A percentile compares a stretch with the other conserved stretches of the same genome.
These are phyloP conservation scores for Dinocampus coccinellae DNA, from an alignment of 2,888 invertebrate species.

Conservation along the genomic window DNA sequence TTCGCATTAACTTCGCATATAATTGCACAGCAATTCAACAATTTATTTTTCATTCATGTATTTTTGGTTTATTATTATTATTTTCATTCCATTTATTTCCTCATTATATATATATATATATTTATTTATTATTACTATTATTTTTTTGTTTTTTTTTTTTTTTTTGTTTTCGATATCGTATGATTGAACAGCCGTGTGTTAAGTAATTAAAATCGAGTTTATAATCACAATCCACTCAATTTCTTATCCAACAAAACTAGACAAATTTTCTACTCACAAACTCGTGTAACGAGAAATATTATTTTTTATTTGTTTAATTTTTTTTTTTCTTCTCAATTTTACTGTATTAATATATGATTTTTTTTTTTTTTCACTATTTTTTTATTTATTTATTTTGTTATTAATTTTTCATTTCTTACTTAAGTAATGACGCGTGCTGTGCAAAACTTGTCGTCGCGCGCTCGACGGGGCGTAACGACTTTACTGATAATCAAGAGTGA, in stretches of 20 bases:
- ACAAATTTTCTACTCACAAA: neutral
- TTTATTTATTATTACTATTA: no score
- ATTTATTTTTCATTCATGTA: slow-evolving; percentile 7
- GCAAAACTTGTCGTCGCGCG: slow-evolving; percentile 49
- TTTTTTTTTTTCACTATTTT: neutral
- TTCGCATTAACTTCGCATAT: slow-evolving; percentile 32
- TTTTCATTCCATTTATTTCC: neutral
- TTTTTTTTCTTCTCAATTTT: neutral
- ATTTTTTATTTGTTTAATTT: neutral
- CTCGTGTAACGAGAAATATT: neutral
- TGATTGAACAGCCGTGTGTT: neutral
- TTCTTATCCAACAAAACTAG: neutral
- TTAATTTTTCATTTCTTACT: slow-evolving; percentile 29
- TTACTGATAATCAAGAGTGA: slow-evolving; percentile 59
- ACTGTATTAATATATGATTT: no score
- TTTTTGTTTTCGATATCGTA: no score
- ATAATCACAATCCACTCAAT: neutral
- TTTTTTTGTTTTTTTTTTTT: no score
- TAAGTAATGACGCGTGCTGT: slow-evolving; percentile 28
- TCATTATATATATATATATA: neutral
- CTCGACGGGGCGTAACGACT: slow-evolving; percentile 61
- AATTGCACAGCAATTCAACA: slow-evolving; percentile 15
- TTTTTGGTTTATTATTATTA: neutral
- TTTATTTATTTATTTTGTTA: neutral
- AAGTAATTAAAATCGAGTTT: neutral